Percentiles rank a stretch among this genome's conserved stretches.
These are phyloP conservation scores for Saguinus oedipus DNA, from an alignment of 2,797 vertebrate species.

Conservation along the genomic window DNA sequence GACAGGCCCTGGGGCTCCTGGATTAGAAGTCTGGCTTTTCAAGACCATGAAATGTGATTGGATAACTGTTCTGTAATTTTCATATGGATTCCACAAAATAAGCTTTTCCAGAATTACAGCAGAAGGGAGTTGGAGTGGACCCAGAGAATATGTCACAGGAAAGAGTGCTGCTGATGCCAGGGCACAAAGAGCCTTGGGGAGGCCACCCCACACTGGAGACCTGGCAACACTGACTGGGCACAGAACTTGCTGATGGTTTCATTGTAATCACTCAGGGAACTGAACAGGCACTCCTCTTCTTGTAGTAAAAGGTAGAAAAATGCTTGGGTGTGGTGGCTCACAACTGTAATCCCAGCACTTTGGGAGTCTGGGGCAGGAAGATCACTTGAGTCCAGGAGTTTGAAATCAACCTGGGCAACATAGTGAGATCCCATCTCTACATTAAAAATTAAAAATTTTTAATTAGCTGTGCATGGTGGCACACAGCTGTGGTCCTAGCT, in stretches of 20 bases:
- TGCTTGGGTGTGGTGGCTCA: too few relatives aligned
- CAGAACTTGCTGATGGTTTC: neutral
- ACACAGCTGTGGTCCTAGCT: too few relatives aligned
- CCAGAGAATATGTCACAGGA: accelerated
- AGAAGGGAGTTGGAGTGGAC: neutral
- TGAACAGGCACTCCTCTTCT: neutral
- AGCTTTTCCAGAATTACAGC: neutral
- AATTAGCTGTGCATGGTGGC: too few relatives aligned
- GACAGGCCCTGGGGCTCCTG: neutral
- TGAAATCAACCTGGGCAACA: too few relatives aligned
- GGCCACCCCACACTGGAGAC: accelerated
- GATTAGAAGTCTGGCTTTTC: neutral
- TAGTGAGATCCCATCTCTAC: too few relatives aligned
- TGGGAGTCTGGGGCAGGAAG: too few relatives aligned
- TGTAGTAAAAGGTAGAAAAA: neutral
- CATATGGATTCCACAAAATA: neutral
- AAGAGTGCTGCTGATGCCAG: neutral
- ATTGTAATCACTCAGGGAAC: neutral
- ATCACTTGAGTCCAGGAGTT: too few relatives aligned
- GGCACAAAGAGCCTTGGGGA: accelerated
- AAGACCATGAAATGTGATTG: neutral
- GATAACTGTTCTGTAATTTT: neutral
- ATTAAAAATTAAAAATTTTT: too few relatives aligned
- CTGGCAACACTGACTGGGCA: accelerated
- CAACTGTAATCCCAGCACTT: too few relatives aligned